Conservation (phyloP, 2,113 vertebrate species). For the Toxotes jaculatrix region DNA sequence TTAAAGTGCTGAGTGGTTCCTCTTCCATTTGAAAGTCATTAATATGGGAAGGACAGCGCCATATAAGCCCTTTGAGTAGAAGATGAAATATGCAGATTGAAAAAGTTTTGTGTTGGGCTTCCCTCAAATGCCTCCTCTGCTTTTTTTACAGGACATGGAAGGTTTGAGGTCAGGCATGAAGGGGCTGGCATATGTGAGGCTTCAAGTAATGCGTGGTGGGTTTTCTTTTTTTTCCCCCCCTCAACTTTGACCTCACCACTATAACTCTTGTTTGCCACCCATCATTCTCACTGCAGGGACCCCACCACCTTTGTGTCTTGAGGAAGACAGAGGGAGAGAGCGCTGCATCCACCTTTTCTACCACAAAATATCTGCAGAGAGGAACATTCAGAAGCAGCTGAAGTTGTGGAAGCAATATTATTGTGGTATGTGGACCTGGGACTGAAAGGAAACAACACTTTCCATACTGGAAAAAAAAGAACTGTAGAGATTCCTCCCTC, state of each 20-base stretch:
- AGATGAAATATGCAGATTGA: not conserved
- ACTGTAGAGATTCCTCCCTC: slow-evolving; percentile 44
- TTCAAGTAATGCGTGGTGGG: slow-evolving; percentile 20
- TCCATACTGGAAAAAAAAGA: slow-evolving; percentile 69
- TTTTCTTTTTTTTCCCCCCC: slow-evolving; percentile 14
- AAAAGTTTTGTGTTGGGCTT: slow-evolving; percentile 10
- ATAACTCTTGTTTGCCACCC: slow-evolving; percentile 54
- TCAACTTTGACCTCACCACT: slow-evolving; percentile 62
- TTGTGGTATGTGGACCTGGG: slow-evolving; percentile 64
- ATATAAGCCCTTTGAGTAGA: not conserved
- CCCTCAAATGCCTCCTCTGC: slow-evolving; percentile 2
- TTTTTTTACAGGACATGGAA: slow-evolving; percentile 32
- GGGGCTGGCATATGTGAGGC: slow-evolving; percentile 28
- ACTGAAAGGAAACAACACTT: slow-evolving; percentile 66
- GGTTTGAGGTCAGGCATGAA: slow-evolving; percentile 55
- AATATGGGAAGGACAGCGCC: not conserved
- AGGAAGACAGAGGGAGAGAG: not conserved
- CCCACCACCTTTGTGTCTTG: not conserved
- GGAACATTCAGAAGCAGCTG: slow-evolving; percentile 15
- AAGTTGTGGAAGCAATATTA: slow-evolving; percentile 47
- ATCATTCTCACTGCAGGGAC: slow-evolving; percentile 29
- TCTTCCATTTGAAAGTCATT: not conserved
- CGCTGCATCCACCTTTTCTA: not conserved
- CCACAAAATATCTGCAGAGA: not conserved
- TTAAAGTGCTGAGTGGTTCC: not conserved